Evolutionary conservation across 2,797 vertebrate species (phyloP), one percentile per base, ranked within the genome.

Genomic region (Podarcis siculus): DNA sequence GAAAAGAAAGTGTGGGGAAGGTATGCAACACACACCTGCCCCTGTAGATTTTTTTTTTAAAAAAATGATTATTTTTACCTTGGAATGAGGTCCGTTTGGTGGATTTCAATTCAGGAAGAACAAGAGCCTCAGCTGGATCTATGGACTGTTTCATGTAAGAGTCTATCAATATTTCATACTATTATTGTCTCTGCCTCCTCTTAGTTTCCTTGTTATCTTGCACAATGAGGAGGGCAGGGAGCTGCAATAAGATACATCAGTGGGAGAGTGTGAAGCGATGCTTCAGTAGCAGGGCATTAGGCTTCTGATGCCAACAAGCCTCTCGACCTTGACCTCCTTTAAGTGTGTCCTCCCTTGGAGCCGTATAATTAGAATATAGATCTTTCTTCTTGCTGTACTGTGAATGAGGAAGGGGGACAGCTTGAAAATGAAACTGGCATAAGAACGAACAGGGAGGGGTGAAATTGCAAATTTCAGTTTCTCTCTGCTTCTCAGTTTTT

Each of bases 261-360:
- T 76, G 78, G 86, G 89, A 91, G 91, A 90, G 91, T n/a, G 80
- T 39, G 90, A 92, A 92, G 73, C 1, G 72, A 82, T 72, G 32
- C 87, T 93, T 87, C 83, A 79, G 55, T 82, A 79, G 91, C 90
- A 90, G 85, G 30, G 86, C 49, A 86, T 0, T 91, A 32, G 85
- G 73, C 88, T 91, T 9, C 1, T 0, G 1, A 87, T 89, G 92
- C 88, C 94, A 91, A 93, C 12, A 79, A 90, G 67, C 61, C 93
- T 95, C 94, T 95, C 89, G 92, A 95, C 94, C 94, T 88, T 92
- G 89, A 90, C 87, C 93, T 88, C 84, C 55, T 85, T n/a, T n/a
- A 81, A 92, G 94, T 6, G 89, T 32, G 83, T 0, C 5, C 82
- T 91, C 93, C 89, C 90, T 90, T 78, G 1, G 55, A 58, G 88